Base-by-base conservation (phyloP, 2,888 invertebrate species). In the Diaprepes abbreviatus region DNA sequence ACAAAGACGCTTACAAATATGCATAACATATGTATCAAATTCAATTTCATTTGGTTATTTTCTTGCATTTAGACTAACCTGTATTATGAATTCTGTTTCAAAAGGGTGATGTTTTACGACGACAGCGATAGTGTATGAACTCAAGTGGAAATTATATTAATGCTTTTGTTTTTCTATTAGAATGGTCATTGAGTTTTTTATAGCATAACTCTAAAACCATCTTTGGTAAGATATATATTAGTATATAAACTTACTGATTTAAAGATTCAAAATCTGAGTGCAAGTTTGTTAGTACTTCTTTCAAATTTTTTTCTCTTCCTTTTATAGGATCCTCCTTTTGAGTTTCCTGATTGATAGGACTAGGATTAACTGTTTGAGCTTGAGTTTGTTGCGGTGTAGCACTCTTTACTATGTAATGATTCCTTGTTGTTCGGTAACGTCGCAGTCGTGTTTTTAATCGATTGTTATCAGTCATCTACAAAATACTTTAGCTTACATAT, bases 221-320 rank as follows among this genome's bases (percentile, higher is more conserved):
- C n/a, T n/a, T n/a, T n/a, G n/a, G n/a, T n/a, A n/a, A n/a, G n/a
- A n/a, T n/a, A n/a, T 7, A 16, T 58, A 35, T 2, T 9, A 16
- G 4, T 31, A 50, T 50, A 16, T 14, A 54, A 28, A 66, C 67
- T 73, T 76, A 83, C 84, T 79, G 79, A 57, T 83, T 84, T 43
- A 85, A 73, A 2, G 62, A 16, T 21, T 81, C 80, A 72, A 85
- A 85, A 58, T 85, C 85, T 43, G 82, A 78, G 66, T 85, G 84
- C 7, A 85, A 74, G 70, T 84, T 83, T 3, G 77, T 77, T 5
- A 85, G 75, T 2, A 85, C 82, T 17, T 80, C 81, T 73, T 83
- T 83, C 31, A 84, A 71, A 58, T 79, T 81, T 60, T 78, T 81
- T 60, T 83, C 83, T 66, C 80, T 81, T 43, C 74, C 75, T 21